Evolutionary conservation across 2,888 invertebrate species (phyloP).

Genomic region (Abrostola triplasia): DNA sequence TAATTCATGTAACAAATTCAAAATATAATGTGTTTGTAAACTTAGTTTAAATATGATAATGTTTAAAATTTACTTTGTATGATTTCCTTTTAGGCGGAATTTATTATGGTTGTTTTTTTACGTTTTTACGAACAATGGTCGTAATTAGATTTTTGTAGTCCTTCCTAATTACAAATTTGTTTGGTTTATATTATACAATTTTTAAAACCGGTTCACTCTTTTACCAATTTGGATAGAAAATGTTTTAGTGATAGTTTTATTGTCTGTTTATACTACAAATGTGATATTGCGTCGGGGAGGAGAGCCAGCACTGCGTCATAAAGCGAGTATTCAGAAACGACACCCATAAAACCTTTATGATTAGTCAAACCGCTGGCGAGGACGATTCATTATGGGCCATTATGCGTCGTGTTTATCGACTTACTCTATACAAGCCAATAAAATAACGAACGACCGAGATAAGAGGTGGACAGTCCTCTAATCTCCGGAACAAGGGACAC

Average conservation of each 20-base stretch:
- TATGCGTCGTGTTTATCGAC: constrained; percentile 88
- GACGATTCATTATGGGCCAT: constrained; percentile 88
- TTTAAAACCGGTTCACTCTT: constrained; percentile 44
- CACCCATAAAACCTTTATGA: constrained; percentile 87
- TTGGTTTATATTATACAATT: constrained; percentile 3
- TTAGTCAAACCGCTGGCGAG: constrained; percentile 84
- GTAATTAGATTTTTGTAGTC: neutral
- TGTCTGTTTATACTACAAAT: constrained; percentile 71
- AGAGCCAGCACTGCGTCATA: constrained; percentile 69
- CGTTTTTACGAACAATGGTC: constrained; percentile 41
- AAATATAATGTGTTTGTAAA: constrained; percentile 49
- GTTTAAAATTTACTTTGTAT: constrained; percentile 38
- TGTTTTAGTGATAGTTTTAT: constrained; percentile 64
- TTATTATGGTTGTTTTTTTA: constrained; percentile 14
- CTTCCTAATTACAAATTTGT: neutral
- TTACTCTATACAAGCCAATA: constrained; percentile 87
- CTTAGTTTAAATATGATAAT: constrained; percentile 49
- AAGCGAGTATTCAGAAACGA: constrained; percentile 78
- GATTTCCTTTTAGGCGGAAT: constrained; percentile 26
- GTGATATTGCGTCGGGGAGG: constrained; percentile 56
- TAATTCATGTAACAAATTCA: constrained; percentile 61
- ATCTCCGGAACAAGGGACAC: constrained; percentile 89
- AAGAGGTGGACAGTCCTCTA: constrained; percentile 87
- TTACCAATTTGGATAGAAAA: constrained; percentile 48
- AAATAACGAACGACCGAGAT: constrained; percentile 88